Evolutionary conservation across 2,797 vertebrate species (phyloP).

Genomic region (Acrocephalus scirpaceus): DNA sequence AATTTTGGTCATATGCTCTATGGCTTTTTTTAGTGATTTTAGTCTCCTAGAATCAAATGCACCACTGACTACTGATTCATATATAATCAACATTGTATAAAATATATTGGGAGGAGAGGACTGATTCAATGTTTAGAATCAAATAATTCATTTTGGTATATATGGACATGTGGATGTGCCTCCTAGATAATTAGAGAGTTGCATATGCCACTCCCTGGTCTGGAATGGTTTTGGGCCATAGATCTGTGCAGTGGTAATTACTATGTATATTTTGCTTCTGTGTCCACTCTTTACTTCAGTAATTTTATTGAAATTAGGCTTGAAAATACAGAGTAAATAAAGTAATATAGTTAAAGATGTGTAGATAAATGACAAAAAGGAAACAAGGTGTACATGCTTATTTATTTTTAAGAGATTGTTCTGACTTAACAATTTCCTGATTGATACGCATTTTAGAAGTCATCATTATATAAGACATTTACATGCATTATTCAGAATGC

Average conservation of each 20-base stretch:
- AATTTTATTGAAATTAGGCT: not conserved
- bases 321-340: not conserved
- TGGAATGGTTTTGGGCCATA: not conserved
- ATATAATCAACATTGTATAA: not conserved
- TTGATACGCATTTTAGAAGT: not conserved
- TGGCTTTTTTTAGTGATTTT: not conserved
- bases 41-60: not conserved
- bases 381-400: not conserved
- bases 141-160: not conserved
- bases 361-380: not conserved
- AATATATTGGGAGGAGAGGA: not conserved
- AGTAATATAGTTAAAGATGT: not conserved
- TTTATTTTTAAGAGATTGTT: not conserved
- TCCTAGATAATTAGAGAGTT: not conserved
- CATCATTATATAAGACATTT: not conserved
- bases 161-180: not conserved
- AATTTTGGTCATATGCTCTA: accelerated
- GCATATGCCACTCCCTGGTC: accelerated
- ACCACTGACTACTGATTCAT: not conserved
- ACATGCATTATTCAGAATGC: not conserved
- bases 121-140: not conserved
- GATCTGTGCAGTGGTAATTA: not conserved
- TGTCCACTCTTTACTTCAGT: not conserved
- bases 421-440: not conserved
- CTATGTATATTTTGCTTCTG: not conserved